Conservation (phyloP, 1,140 invertebrate genomes). For the Formica selysi region DNA sequence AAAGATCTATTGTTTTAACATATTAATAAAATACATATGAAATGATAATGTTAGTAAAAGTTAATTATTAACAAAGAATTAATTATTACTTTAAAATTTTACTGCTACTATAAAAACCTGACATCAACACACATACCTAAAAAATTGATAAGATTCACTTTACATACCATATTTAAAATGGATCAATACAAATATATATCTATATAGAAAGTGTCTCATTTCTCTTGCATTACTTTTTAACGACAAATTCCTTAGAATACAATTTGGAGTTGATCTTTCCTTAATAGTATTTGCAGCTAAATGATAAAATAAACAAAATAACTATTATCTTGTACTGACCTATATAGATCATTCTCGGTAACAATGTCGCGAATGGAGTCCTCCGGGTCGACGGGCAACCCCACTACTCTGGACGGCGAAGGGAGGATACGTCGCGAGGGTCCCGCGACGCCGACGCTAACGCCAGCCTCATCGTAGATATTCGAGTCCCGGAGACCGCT, state of each 20-base stretch:
- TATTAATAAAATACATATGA: too few species aligned
- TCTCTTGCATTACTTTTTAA: too few species aligned
- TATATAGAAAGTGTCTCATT: too few species aligned
- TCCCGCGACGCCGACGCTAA: slow-evolving; percentile 13
- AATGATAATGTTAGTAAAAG: too few species aligned
- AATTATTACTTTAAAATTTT: neutral
- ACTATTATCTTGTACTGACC: slow-evolving; percentile 80
- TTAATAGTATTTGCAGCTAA: too few species aligned
- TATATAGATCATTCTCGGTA: slow-evolving; percentile 89
- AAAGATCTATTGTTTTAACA: too few species aligned
- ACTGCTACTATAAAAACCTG: too few species aligned
- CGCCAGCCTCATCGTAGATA: slow-evolving; percentile 39
- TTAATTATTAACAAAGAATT: neutral
- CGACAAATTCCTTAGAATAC: too few species aligned
- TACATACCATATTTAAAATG: neutral
- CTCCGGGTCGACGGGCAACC: slow-evolving; percentile 86
- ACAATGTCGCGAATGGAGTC: slow-evolving; percentile 89
- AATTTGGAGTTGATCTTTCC: too few species aligned
- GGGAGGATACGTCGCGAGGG: slow-evolving; percentile 37
- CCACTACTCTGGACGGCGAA: slow-evolving; percentile 69
- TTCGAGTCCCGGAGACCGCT: slow-evolving; percentile 81
- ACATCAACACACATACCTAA: neutral
- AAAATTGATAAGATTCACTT: neutral
- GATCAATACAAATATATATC: neutral
- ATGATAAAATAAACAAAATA: too few species aligned